Percentiles rank a stretch among this genome's conserved stretches.
These are phyloP conservation scores for Gambusia affinis DNA, from an alignment of 2,113 vertebrate species.

Conservation along the genomic window DNA sequence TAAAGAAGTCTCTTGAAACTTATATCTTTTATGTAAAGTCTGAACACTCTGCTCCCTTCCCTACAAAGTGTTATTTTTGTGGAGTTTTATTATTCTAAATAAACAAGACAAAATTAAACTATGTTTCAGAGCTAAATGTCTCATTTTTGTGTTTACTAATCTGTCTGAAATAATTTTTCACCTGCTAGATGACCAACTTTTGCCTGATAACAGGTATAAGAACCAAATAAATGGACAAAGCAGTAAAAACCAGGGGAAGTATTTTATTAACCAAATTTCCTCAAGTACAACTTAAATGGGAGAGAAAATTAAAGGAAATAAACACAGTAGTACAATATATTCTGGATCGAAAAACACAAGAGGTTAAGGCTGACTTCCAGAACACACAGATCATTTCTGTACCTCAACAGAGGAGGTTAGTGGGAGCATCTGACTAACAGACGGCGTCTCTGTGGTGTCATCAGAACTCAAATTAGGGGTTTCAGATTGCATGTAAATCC, in stretches of 20 bases:
- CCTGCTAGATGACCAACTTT: not conserved
- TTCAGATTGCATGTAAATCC: constrained; percentile 58
- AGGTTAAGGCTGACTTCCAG: not conserved
- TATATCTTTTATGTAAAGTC: not conserved
- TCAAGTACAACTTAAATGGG: not conserved
- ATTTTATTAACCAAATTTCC: not conserved
- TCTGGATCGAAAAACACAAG: constrained; percentile 2
- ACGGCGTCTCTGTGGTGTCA: constrained; percentile 45
- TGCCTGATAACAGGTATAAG: constrained; percentile 6
- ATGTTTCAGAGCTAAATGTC: not conserved
- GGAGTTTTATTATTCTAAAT: not conserved
- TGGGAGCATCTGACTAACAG: constrained; percentile 13
- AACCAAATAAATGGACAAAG: constrained; percentile 12
- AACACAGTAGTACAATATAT: constrained; percentile 14
- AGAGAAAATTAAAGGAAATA: constrained; percentile 10
- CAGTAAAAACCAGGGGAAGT: not conserved
- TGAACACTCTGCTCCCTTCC: not conserved
- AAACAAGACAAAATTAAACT: not conserved
- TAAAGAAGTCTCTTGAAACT: no score
- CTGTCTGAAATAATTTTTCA: constrained; percentile 5
- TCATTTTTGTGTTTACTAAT: not conserved
- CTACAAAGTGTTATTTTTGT: not conserved
- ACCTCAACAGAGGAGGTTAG: constrained; percentile 7
- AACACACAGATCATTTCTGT: constrained; percentile 14
- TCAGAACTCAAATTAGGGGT: constrained; percentile 47